Evolutionary conservation across 2,888 invertebrate genomes (phyloP), one percentile per base, ranked within the genome.

Genomic region (Neocrepidodera transversa): DNA sequence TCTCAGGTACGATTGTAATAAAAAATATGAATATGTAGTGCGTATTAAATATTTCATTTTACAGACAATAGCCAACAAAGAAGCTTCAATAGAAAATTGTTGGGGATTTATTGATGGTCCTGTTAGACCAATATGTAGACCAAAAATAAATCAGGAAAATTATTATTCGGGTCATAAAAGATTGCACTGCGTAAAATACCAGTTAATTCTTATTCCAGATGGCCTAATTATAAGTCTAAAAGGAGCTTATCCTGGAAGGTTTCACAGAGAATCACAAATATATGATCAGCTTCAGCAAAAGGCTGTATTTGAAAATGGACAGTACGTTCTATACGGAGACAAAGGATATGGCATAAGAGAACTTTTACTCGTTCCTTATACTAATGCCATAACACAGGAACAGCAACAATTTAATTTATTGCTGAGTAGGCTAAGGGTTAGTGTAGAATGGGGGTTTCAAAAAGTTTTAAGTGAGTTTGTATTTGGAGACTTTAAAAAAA

Each of bases 51-150:
- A n/a, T n/a, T n/a, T n/a, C n/a, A n/a, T n/a, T n/a, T 26, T 38
- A 11, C 38, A 38, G 38, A 13, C 38, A 47, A n/a, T 26, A 3
- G 11, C 8, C 2, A 6, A 18, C 1, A 54, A 45, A 45, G 45
- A 20, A 10, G 17, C 45, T 17, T 16, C 38, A 8, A 52, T 52
- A 18, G 16, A 55, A 26, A 45, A 55, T 36, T 10, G 10, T 11
- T 54, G 45, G 45, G 54, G 26, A 1, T 54, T 54, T 23, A 54
- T 54, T 5, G 45, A 54, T 54, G 43, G 45, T 10, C 43, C 54
- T 4, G 3, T 45, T 8, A 54, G 54, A 26, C 47, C 35, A 47
- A 55, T 55, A 36, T 47, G 55, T 28, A 32, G 55, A 36, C 48
- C 48, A 10, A 36, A 35, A n/a, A 14, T 16, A 28, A 16, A 55